Base-by-base conservation (phyloP, 2,888 invertebrate species). In the Cerceris rybyensis region DNA sequence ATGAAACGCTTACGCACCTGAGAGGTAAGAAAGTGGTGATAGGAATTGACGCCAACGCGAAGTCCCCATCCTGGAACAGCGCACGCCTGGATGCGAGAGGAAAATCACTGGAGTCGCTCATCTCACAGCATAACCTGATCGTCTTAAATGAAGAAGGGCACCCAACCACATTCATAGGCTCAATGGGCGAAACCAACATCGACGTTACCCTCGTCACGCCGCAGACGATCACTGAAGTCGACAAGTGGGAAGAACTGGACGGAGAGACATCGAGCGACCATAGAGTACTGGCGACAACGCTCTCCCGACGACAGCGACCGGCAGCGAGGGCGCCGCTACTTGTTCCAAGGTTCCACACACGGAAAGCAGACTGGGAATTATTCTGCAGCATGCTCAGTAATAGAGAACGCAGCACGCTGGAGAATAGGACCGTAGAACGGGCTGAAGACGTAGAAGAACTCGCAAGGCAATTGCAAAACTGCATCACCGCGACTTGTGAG, bases 241-340 rank as follows among this genome's bases (percentile, higher is more conserved):
- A 6, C 54, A 54, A 17, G 7, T 70, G 63, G 63, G 13, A n/a
- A 4, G 58, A 63, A 0, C 41, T 6, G 7, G 16, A 43, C 1
- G 42, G 43, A 1, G 58, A 58, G 50, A 58, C 64, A 6, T 46
- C 43, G 6, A 71, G 70, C 28, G 65, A 70, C 11, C 60, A 66
- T 16, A 1, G 28, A 28, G 4, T 28, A 65, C 14, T 5, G 46
- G 52, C 1, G 54, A 66, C 6, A 6, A 7, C 4, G 9, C 14
- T 6, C 39, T 1, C 54, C 4, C 64, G 2, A 1, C 6, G 7
- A 7, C 9, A 5, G 9, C 6, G 2, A 1, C 1, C 11, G n/a
- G 9, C 17, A 17, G 17, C 14, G 7, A 54, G 0, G 11, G 0
- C 6, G 2, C 4, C 5, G 5, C 49, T 39, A 4, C n/a, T 17